Evolutionary conservation across 92 coral and sea anemone species (phyloP).

Genomic region (Galaxea fascicularis): DNA sequence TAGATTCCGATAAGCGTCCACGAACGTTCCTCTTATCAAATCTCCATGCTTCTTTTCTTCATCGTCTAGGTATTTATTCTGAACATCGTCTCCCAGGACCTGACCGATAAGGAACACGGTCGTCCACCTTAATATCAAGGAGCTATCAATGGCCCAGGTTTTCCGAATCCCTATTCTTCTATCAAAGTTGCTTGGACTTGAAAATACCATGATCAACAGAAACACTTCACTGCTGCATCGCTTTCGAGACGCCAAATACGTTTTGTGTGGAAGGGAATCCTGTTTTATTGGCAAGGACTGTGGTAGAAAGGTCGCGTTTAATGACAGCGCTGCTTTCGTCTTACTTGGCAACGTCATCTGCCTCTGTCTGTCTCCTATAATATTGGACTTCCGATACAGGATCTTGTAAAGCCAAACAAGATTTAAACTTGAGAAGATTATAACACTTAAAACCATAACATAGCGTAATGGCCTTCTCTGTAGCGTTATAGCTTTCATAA

Average conservation of each 20-base stretch:
- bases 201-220: constrained; percentile 47
- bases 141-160: constrained; percentile 61
- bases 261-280: constrained; percentile 2
- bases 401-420: neutral
- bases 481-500: neutral
- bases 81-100: constrained; percentile 5
- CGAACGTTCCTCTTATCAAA: constrained; percentile 40
- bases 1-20: constrained; percentile 55
- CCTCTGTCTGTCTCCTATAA: neutral
- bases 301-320: neutral
- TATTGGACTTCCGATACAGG: neutral
- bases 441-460: neutral
- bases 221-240: neutral
- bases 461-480: neutral
- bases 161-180: constrained; percentile 56
- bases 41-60: constrained; percentile 45
- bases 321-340: neutral
- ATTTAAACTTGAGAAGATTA: neutral
- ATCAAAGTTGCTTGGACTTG: constrained; percentile 50
- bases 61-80: constrained; percentile 24
- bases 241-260: neutral
- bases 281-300: neutral
- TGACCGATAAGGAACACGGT: constrained; percentile 61
- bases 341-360: too few relatives aligned
- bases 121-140: constrained; percentile 38